Evolutionary conservation across 2,113 vertebrate genomes (phyloP).

Genomic region (Poecilia latipinna): DNA sequence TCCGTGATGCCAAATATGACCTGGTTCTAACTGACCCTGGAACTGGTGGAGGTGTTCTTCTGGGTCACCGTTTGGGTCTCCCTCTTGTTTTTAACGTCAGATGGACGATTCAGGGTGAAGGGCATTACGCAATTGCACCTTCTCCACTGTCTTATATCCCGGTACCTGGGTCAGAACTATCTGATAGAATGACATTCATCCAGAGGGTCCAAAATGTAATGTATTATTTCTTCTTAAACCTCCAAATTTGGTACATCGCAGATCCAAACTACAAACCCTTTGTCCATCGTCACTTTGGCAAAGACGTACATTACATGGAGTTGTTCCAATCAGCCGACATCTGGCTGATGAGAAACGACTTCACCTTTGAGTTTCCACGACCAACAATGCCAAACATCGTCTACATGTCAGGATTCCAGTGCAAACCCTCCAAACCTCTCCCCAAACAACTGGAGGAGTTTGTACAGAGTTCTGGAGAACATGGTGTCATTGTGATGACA

Average conservation of each 20-base stretch:
- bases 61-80: slow-evolving; percentile 54
- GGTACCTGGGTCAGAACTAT: slow-evolving; percentile 22
- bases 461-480: slow-evolving; percentile 65
- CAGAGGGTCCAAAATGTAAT: slow-evolving; percentile 50
- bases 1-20: slow-evolving; percentile 52
- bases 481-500: slow-evolving; percentile 68
- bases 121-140: slow-evolving; percentile 45
- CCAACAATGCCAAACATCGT: slow-evolving; percentile 73
- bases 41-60: slow-evolving; percentile 31
- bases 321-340: slow-evolving; percentile 69
- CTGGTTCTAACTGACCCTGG: slow-evolving; percentile 61
- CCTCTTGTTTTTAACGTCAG: slow-evolving; percentile 66
- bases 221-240: slow-evolving; percentile 3
- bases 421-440: slow-evolving; percentile 68
- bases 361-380: slow-evolving; percentile 70
- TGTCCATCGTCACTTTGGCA: slow-evolving; percentile 60
- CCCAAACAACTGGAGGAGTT: slow-evolving; percentile 63
- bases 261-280: slow-evolving; percentile 50
- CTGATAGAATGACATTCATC: slow-evolving; percentile 63
- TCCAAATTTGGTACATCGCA: slow-evolving; percentile 27
- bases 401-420: slow-evolving; percentile 75
- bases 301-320: slow-evolving; percentile 65
- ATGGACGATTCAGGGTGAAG: slow-evolving; percentile 66
- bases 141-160: slow-evolving; percentile 64
- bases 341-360: slow-evolving; percentile 74